These are phyloP conservation scores for Mycetomoellerius zeteki DNA, from an alignment of 1,140 invertebrate species.

Conservation along the genomic window DNA sequence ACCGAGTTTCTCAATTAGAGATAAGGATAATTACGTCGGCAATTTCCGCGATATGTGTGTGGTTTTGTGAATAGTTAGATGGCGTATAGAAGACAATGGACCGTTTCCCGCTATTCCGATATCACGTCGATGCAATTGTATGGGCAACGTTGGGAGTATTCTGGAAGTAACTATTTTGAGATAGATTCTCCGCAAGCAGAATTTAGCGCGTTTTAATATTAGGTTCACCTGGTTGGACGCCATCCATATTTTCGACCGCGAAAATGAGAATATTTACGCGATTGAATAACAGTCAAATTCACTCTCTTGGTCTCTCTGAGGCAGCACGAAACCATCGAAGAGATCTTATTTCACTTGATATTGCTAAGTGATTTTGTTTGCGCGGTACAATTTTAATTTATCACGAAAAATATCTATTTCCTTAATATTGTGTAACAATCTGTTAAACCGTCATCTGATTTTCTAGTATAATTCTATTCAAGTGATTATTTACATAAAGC, in stretches of 20 bases:
- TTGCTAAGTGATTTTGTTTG: slow-evolving; percentile 10
- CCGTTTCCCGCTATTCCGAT: slow-evolving; percentile 35
- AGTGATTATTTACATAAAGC: neutral
- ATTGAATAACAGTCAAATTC: slow-evolving; percentile 55
- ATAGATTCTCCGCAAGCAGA: slow-evolving; percentile 32
- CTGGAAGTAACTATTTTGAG: slow-evolving; percentile 42
- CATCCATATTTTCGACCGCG: slow-evolving; percentile 38
- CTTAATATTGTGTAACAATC: neutral
- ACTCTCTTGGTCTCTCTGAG: neutral
- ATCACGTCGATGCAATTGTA: slow-evolving; percentile 48
- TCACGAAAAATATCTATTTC: neutral
- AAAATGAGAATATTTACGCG: slow-evolving; percentile 36
- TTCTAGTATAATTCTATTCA: neutral
- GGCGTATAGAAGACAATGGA: slow-evolving; percentile 53
- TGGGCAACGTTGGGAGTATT: neutral
- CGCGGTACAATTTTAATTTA: neutral
- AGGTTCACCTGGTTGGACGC: slow-evolving; percentile 45
- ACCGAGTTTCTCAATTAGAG: slow-evolving; percentile 63
- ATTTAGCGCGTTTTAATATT: slow-evolving; percentile 64
- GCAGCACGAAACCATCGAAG: neutral
- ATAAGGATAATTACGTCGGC: slow-evolving; percentile 62
- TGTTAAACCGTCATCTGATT: neutral
- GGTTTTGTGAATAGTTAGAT: slow-evolving; percentile 48
- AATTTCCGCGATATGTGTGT: slow-evolving; percentile 52
- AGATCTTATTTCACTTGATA: slow-evolving; percentile 5